Evolutionary conservation across 2,113 vertebrate species (phyloP).

Genomic region (Beaufortia kweichowensis): DNA sequence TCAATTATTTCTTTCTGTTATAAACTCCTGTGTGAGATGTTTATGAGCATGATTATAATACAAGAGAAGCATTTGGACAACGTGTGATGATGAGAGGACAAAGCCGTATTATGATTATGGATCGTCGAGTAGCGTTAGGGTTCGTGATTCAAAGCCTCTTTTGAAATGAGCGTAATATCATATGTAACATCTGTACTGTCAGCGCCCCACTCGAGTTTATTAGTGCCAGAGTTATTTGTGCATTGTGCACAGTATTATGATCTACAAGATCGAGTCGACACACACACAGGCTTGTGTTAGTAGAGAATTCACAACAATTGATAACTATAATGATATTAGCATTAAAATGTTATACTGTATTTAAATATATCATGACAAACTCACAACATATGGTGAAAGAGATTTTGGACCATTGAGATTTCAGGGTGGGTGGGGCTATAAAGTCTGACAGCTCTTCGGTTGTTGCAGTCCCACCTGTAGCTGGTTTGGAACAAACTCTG

Average conservation of each 20-base stretch:
- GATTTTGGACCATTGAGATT: too few species aligned
- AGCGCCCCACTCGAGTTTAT: not conserved
- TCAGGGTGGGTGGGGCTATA: too few species aligned
- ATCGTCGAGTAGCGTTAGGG: slow-evolving; percentile 13
- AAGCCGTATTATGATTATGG: not conserved
- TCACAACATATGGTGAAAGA: too few species aligned
- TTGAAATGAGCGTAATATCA: not conserved
- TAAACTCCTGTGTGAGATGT: slow-evolving; percentile 5
- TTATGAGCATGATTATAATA: slow-evolving; percentile 32
- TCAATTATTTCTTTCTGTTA: slow-evolving; percentile 22
- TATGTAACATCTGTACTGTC: not conserved
- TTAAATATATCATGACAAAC: too few species aligned
- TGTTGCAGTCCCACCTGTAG: too few species aligned
- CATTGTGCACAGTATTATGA: not conserved
- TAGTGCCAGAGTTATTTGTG: not conserved
- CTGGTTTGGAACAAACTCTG: too few species aligned
- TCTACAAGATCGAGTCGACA: not conserved
- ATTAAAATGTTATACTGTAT: too few species aligned
- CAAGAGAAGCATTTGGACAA: slow-evolving; percentile 20
- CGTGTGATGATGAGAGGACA: slow-evolving; percentile 14
- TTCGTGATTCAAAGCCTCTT: not conserved
- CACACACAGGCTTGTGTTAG: too few species aligned
- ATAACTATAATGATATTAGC: too few species aligned
- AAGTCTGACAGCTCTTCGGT: too few species aligned
- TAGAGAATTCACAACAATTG: too few species aligned